Evolutionary conservation across 1,140 invertebrate species (phyloP).

Genomic region (Bacillus rossius): DNA sequence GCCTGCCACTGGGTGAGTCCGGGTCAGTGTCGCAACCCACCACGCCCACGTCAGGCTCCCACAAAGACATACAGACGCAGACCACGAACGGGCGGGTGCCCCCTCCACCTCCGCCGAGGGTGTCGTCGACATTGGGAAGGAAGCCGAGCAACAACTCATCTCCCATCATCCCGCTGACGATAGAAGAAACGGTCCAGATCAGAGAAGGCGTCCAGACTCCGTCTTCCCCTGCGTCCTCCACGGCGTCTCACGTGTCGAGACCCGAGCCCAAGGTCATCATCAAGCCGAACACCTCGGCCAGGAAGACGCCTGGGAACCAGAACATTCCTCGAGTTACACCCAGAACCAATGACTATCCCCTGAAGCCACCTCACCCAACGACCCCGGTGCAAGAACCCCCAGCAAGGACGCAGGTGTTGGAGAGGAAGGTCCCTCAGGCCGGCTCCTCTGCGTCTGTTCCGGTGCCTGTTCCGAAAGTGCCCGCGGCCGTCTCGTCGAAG

Average conservation of each 20-base stretch:
- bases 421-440: neutral
- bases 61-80: slow-evolving; percentile 7
- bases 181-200: slow-evolving; percentile 19
- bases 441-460: neutral
- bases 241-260: neutral
- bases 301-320: neutral
- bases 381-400: neutral
- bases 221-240: neutral
- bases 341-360: neutral
- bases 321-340: neutral
- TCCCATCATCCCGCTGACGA: slow-evolving; percentile 41
- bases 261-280: slow-evolving; percentile 47
- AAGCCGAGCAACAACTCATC: slow-evolving; percentile 35
- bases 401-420: neutral
- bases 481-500: neutral
- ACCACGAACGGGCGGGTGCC: slow-evolving; percentile 41
- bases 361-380: neutral
- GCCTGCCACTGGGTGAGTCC: neutral
- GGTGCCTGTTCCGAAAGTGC: neutral
- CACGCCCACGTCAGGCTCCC: slow-evolving; percentile 30
- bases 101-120: slow-evolving; percentile 57
- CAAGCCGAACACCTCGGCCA: slow-evolving; percentile 38
- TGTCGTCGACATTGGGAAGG: slow-evolving; percentile 53
- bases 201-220: neutral
- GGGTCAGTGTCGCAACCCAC: slow-evolving; percentile 38